Conservation (phyloP, 1,140 invertebrate species). For the Drosophila bocki region DNA sequence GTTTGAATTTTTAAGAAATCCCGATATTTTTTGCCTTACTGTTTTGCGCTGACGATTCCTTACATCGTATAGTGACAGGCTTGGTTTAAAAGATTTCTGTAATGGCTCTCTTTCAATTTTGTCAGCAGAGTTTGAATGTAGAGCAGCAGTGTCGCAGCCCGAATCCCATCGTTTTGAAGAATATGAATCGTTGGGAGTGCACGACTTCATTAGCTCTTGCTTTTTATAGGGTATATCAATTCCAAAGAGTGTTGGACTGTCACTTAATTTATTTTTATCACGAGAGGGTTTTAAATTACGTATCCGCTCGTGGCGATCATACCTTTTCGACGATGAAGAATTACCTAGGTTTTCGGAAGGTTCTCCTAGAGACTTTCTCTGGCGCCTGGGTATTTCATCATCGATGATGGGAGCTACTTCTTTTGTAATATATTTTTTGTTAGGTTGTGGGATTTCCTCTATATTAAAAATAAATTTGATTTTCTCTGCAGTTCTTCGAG, state of each 20-base stretch:
- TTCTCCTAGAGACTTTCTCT: neutral
- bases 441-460: neutral
- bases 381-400: neutral
- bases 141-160: slow-evolving; percentile 6
- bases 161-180: slow-evolving; percentile 10
- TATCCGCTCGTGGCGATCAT: neutral
- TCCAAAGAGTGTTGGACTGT: neutral
- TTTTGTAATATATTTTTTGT: neutral
- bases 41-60: neutral
- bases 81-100: neutral
- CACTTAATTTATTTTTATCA: slow-evolving; percentile 4
- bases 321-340: neutral
- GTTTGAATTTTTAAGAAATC: slow-evolving; percentile 34
- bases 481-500: neutral
- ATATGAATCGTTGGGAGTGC: neutral
- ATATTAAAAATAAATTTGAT: neutral
- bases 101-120: neutral
- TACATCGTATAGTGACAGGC: neutral
- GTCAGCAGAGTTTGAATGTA: neutral
- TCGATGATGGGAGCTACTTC: neutral
- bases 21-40: slow-evolving; percentile 27
- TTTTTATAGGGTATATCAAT: slow-evolving; percentile 47
- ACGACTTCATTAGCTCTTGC: neutral
- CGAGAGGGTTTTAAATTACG: neutral
- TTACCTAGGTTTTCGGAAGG: neutral